Conservation (phyloP, 2,888 invertebrate genomes). For the Catocala fraxini region DNA sequence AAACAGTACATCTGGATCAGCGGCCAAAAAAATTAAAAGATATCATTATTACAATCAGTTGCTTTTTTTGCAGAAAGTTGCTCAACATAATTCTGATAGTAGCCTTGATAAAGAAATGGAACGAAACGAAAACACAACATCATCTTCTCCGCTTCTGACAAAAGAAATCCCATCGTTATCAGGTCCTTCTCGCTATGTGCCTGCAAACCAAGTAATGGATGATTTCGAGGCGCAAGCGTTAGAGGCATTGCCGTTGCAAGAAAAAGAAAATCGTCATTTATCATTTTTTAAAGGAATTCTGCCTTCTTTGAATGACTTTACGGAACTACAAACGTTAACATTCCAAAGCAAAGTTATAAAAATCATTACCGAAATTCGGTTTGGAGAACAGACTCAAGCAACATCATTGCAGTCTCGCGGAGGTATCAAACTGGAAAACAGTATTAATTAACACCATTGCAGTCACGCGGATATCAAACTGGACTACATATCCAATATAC, state of each 20-base stretch:
- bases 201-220: conserved; percentile 36
- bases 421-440: no score
- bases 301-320: conserved; percentile 47
- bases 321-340: conserved; percentile 44
- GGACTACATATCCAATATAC: no score
- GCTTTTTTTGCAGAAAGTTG: conserved; percentile 37
- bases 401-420: conserved; percentile 7
- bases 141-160: conserved; percentile 12
- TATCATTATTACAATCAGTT: conserved; percentile 38
- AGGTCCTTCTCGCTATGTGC: conserved; percentile 38
- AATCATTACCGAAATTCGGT: conserved; percentile 26
- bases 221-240: conserved; percentile 43
- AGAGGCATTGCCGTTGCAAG: conserved; percentile 41
- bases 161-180: conserved; percentile 25
- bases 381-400: conserved; percentile 16
- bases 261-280: conserved; percentile 48
- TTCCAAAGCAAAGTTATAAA: conserved; percentile 36
- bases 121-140: conserved; percentile 35
- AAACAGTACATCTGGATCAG: no score
- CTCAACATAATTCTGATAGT: conserved; percentile 34
- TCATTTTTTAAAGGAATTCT: conserved; percentile 51
- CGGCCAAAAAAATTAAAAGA: no score
- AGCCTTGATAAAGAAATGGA: conserved; percentile 33
- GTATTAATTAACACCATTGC: no score
- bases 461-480: no score